A percentile compares a stretch with the other conserved stretches of the same genome.
Evolutionary conservation across 2,888 invertebrate species (phyloP).

Genomic region (Himalopsyche japonica): DNA sequence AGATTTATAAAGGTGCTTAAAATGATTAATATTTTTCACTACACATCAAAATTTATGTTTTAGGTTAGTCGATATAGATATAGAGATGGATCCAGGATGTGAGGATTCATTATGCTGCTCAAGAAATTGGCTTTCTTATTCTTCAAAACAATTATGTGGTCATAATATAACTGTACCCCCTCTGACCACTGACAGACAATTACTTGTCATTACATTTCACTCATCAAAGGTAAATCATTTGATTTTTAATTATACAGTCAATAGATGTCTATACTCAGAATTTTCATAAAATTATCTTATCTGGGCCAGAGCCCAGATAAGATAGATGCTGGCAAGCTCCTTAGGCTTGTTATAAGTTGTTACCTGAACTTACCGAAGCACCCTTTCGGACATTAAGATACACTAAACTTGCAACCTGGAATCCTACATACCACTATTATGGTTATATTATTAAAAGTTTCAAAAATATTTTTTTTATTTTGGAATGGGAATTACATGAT

Average conservation of each 20-base stretch:
- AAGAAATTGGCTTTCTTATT: slow-evolving; percentile 30
- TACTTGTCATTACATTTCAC: slow-evolving; percentile 27
- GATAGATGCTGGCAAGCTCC: no score
- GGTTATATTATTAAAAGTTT: no score
- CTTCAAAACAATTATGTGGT: slow-evolving; percentile 26
- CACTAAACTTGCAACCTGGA: no score
- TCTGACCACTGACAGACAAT: not conserved
- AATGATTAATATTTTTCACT: no score
- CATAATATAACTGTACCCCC: slow-evolving; percentile 11
- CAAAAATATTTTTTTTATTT: no score
- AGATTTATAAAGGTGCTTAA: no score
- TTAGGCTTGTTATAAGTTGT: no score
- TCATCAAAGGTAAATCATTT: slow-evolving; percentile 23
- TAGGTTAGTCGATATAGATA: slow-evolving; percentile 32
- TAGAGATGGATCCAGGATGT: slow-evolving; percentile 30
- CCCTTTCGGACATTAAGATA: no score
- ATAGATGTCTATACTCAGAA: not conserved
- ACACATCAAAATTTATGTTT: not conserved
- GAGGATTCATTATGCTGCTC: slow-evolving; percentile 25
- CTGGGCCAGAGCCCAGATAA: no score
- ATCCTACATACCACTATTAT: no score
- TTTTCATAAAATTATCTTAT: not conserved
- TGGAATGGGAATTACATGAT: no score
- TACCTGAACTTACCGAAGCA: no score
- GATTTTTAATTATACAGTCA: not conserved